These are phyloP conservation scores for Scatophagus argus DNA, from an alignment of 2,113 vertebrate genomes.

Conservation along the genomic window DNA sequence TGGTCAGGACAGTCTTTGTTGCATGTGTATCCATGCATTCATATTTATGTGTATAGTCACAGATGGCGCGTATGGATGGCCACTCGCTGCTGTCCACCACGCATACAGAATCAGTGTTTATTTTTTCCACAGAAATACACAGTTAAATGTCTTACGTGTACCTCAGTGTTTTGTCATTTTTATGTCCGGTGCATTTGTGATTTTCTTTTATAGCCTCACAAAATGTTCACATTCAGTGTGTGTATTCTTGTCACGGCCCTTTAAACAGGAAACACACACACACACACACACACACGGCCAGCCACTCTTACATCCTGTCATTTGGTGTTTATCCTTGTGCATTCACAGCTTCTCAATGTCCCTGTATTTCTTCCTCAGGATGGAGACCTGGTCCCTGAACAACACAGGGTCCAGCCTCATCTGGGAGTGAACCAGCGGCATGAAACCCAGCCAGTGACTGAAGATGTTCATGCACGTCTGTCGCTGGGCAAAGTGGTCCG, in stretches of 20 bases:
- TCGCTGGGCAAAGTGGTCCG: conserved; percentile 87
- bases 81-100: conserved; percentile 7
- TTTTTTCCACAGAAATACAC: conserved; percentile 17
- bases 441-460: conserved; percentile 84
- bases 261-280: neutral
- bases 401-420: conserved; percentile 86
- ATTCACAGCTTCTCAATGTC: conserved; percentile 85
- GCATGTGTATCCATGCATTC: conserved; percentile 67
- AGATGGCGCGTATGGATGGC: conserved; percentile 28
- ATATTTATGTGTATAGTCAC: conserved; percentile 39
- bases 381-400: conserved; percentile 88
- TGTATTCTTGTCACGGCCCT: conserved; percentile 1
- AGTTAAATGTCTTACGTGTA: conserved; percentile 24
- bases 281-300: neutral
- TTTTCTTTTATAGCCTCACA: conserved; percentile 35
- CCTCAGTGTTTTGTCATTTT: conserved; percentile 40
- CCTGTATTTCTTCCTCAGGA: conserved; percentile 86
- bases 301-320: neutral
- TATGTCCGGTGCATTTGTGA: conserved; percentile 36
- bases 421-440: conserved; percentile 87
- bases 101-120: neutral
- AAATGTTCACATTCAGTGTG: conserved; percentile 12
- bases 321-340: conserved; percentile 1
- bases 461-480: conserved; percentile 87
- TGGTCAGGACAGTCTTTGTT: conserved; percentile 24